These are phyloP conservation scores for Ctenopoma multispine DNA, from an alignment of 2,797 vertebrate species.

Conservation along the genomic window DNA sequence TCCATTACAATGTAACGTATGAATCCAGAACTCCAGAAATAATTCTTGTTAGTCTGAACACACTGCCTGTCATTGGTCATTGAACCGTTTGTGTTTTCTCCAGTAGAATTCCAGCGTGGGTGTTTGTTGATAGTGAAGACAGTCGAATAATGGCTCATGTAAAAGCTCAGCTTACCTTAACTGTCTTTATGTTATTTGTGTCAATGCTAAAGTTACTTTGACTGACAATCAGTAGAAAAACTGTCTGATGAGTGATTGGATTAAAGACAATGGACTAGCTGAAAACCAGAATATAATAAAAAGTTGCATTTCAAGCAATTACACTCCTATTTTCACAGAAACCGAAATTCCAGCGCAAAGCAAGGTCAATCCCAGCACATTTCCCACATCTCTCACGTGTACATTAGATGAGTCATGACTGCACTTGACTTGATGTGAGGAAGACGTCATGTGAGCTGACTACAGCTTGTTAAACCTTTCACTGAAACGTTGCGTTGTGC, in stretches of 20 bases:
- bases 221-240: too few species aligned
- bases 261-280: too few species aligned
- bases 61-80: background rate
- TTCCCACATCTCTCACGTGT: conserved; percentile 51
- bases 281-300: too few species aligned
- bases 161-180: background rate
- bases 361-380: conserved; percentile 7
- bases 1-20: too few species aligned
- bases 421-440: conserved; percentile 7
- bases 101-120: background rate
- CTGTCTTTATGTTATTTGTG: too few species aligned
- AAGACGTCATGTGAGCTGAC: conserved; percentile 25
- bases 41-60: background rate
- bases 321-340: too few species aligned
- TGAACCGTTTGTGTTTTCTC: background rate
- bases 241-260: too few species aligned
- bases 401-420: conserved; percentile 57
- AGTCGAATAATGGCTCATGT: background rate
- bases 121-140: background rate
- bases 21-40: too few species aligned
- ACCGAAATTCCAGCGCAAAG: too few species aligned
- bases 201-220: too few species aligned
- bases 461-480: conserved; percentile 33
- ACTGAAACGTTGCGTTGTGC: conserved; percentile 28
- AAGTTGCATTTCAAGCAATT: too few species aligned